phyloP scores from a whole-genome alignment of 2,797 vertebrate genomes.

The Tangara arthus region DNA sequence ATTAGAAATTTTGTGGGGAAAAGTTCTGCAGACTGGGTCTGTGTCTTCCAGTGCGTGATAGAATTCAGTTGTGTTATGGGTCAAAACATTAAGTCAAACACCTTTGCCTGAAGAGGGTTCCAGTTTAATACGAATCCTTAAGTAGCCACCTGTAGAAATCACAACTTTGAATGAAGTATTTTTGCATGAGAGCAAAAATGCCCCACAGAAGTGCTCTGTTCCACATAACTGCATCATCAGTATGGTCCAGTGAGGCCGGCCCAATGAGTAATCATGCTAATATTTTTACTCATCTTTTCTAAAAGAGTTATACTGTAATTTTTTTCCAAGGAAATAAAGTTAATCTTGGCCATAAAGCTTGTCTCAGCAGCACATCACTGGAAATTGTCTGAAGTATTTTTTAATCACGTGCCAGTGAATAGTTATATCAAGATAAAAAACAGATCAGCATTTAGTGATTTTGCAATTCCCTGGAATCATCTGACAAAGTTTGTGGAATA shows the following conservation, averaged over 20 bases:
- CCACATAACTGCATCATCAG: background rate
- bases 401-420: slow-evolving; percentile 42
- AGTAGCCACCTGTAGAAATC: background rate
- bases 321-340: slow-evolving; percentile 63
- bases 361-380: slow-evolving; percentile 28
- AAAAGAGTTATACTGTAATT: slow-evolving; percentile 22
- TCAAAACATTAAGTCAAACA: background rate
- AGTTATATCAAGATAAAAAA: background rate
- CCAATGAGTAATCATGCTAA: background rate
- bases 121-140: background rate
- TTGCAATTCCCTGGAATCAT: background rate
- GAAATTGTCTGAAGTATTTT: slow-evolving; percentile 30
- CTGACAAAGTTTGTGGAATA: background rate
- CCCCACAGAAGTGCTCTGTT: background rate
- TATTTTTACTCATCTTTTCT: slow-evolving; percentile 45
- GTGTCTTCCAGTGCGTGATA: background rate
- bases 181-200: background rate
- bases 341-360: slow-evolving; percentile 23
- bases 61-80: background rate
- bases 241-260: background rate
- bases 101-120: background rate
- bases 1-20: background rate
- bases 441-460: background rate
- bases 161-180: background rate
- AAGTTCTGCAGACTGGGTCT: background rate